A percentile compares a stretch with the other conserved stretches of the same genome.
Evolutionary conservation across 2,888 invertebrate species (phyloP).

Genomic region (Hyles lineata): DNA sequence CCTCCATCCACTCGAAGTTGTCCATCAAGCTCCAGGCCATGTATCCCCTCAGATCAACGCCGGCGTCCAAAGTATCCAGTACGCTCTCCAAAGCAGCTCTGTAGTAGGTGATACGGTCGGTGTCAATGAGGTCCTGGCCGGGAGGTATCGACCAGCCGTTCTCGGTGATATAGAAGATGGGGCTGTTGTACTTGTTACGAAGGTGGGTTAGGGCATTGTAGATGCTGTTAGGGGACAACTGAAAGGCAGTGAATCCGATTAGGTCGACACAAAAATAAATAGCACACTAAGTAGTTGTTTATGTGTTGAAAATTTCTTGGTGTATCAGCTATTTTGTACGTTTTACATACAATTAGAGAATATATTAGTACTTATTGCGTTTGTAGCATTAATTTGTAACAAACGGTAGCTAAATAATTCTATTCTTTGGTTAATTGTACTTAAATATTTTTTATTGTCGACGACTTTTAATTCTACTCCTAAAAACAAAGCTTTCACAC

Average conservation of each 20-base stretch:
- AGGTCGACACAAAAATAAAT: neutral
- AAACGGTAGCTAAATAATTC: too few relatives aligned
- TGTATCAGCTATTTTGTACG: too few relatives aligned
- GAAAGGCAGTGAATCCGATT: constrained; percentile 29
- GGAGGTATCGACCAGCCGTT: constrained; percentile 82
- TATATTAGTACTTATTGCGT: too few relatives aligned
- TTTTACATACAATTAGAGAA: too few relatives aligned
- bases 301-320: too few relatives aligned
- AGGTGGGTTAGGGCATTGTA: constrained; percentile 80
- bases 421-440: too few relatives aligned
- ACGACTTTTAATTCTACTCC: too few relatives aligned
- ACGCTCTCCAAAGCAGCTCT: constrained; percentile 72
- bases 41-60: constrained; percentile 80
- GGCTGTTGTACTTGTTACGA: constrained; percentile 76
- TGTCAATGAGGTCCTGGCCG: constrained; percentile 66
- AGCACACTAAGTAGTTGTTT: too few relatives aligned
- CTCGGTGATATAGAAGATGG: constrained; percentile 85
- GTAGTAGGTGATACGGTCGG: constrained; percentile 71
- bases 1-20: constrained; percentile 86
- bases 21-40: constrained; percentile 87
- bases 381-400: too few relatives aligned
- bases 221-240: constrained; percentile 85
- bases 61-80: constrained; percentile 73
- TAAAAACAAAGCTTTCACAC: neutral
- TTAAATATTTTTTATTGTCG: too few relatives aligned